Evolutionary conservation across 2,113 vertebrate species (phyloP).

Genomic region (Hippotragus niger): DNA sequence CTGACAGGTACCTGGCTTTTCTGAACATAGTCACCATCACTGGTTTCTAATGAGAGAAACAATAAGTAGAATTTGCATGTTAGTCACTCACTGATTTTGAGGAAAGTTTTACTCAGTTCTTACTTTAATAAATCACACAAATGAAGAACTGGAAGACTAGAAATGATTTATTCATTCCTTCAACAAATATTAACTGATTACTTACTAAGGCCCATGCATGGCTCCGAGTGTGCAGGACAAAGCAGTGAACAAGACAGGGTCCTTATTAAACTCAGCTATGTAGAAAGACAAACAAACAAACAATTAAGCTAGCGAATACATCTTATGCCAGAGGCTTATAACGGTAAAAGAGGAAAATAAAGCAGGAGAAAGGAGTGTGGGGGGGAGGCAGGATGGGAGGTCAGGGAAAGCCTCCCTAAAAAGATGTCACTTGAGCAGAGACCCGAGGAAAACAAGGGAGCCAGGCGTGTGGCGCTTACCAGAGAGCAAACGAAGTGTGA

Average conservation of each 20-base stretch:
- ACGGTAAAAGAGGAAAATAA: neutral
- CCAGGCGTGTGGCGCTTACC: neutral
- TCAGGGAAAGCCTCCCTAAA: neutral
- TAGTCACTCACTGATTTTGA: neutral
- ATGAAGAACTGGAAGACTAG: neutral
- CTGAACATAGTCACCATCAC: neutral
- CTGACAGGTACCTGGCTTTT: neutral
- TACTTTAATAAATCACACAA: conserved; percentile 14
- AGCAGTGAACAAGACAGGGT: neutral
- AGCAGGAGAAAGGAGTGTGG: neutral
- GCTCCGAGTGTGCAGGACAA: neutral
- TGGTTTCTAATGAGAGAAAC: neutral
- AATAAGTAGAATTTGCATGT: neutral
- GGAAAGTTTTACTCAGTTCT: neutral
- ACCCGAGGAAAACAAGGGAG: neutral
- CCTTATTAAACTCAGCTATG: neutral
- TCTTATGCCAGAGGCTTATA: neutral
- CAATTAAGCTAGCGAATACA: neutral
- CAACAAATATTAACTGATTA: neutral
- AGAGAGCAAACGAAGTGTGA: neutral
- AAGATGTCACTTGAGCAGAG: neutral
- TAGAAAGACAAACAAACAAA: neutral
- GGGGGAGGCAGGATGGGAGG: neutral
- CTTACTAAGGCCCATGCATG: neutral
- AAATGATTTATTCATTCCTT: neutral